These are phyloP conservation scores for Lota lota DNA, from an alignment of 2,113 vertebrate genomes.

Conservation along the genomic window DNA sequence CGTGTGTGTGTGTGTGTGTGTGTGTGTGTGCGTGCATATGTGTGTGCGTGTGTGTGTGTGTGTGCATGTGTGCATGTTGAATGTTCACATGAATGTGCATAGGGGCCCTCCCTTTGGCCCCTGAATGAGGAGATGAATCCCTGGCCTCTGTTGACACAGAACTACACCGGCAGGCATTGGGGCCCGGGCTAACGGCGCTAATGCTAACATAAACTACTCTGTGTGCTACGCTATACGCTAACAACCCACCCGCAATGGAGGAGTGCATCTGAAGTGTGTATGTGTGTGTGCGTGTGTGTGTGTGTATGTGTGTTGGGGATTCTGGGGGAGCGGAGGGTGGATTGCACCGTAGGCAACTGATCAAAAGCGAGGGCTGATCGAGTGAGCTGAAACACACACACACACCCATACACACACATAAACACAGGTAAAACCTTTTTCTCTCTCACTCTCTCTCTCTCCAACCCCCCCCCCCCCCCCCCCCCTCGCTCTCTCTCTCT, in stretches of 20 bases:
- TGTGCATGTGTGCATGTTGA: not conserved
- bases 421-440: not conserved
- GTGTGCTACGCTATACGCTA: conserved; percentile 52
- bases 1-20: conserved; percentile 10
- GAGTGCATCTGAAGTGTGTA: conserved; percentile 7
- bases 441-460: conserved; percentile 50
- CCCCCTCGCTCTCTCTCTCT: not conserved
- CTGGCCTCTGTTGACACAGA: conserved; percentile 70
- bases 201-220: conserved; percentile 69
- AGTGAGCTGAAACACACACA: conserved; percentile 11
- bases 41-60: not conserved
- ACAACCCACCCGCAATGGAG: conserved; percentile 75
- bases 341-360: too few relatives aligned
- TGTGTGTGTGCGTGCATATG: conserved; percentile 22
- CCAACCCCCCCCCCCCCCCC: conserved; percentile 19
- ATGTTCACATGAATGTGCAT: conserved; percentile 1
- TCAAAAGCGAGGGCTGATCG: too few relatives aligned
- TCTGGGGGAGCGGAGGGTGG: too few relatives aligned
- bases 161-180: conserved; percentile 42
- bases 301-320: conserved; percentile 12
- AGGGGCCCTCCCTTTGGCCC: conserved; percentile 50
- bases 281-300: conserved; percentile 9
- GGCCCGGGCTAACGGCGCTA: conserved; percentile 46
- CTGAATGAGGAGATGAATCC: conserved; percentile 76
- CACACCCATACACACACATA: conserved; percentile 10